Evolutionary conservation across 2,888 invertebrate genomes (phyloP).

Genomic region (Catocala nupta): DNA sequence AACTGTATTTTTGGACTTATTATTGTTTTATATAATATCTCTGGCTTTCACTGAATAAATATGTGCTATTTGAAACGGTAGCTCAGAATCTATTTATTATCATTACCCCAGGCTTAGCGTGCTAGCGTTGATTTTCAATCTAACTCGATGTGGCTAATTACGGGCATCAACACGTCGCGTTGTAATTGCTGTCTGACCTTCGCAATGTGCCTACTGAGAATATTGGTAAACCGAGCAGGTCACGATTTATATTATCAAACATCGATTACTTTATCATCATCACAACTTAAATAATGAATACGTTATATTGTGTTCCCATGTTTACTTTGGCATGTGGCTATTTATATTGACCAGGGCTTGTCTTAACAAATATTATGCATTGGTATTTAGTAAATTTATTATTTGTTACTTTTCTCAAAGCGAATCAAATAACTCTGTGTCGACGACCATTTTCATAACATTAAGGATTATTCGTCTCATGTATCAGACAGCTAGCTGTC

Average conservation of each 20-base stretch:
- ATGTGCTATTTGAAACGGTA: not conserved
- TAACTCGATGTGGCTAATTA: conserved; percentile 8
- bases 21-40: conserved; percentile 19
- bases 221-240: too few species aligned
- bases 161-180: conserved; percentile 1
- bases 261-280: too few species aligned
- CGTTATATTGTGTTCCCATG: too few species aligned
- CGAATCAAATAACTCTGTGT: not conserved
- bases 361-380: too few species aligned
- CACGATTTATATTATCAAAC: too few species aligned
- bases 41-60: not conserved
- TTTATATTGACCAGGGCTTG: too few species aligned
- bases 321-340: too few species aligned
- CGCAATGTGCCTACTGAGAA: not conserved
- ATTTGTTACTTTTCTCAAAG: not conserved
- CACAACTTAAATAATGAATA: too few species aligned
- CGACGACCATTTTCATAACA: conserved; percentile 12
- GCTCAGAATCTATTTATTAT: not conserved
- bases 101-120: not conserved
- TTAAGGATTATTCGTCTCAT: conserved; percentile 27
- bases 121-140: conserved; percentile 6
- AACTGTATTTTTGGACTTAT: conserved; percentile 9
- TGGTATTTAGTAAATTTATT: too few species aligned
- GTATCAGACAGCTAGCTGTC: conserved; percentile 37
- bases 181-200: conserved; percentile 11